A percentile compares a stretch with the other conserved stretches of the same genome.
Conservation (phyloP, 2,113 vertebrate species). For the Pterocles burchelli region DNA sequence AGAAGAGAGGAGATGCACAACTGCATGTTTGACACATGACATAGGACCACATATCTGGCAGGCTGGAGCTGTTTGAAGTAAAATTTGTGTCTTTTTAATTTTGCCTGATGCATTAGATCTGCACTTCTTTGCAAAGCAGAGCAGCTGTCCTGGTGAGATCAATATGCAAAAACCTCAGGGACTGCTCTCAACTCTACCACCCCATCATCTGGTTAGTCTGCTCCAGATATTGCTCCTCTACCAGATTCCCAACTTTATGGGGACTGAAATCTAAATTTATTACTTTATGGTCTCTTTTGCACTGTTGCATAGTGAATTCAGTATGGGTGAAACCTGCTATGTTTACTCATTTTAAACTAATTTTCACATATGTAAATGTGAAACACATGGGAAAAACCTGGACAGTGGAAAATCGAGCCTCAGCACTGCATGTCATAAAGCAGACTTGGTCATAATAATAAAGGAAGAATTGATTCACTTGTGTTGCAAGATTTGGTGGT, state of each 20-base stretch:
- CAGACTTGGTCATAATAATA: conserved; percentile 16
- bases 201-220: neutral
- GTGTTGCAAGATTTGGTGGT: neutral
- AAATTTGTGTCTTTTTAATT: neutral
- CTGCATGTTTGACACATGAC: neutral
- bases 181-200: neutral
- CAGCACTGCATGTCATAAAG: neutral
- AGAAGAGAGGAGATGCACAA: neutral
- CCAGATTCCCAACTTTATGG: neutral
- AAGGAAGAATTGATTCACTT: conserved; percentile 30
- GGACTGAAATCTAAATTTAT: neutral
- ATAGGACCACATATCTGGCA: neutral
- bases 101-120: neutral
- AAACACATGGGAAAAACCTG: neutral
- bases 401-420: neutral
- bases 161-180: neutral
- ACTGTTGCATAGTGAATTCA: neutral
- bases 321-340: neutral
- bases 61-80: neutral
- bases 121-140: neutral
- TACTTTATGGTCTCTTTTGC: neutral
- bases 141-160: neutral
- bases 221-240: neutral
- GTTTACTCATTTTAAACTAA: neutral
- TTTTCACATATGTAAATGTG: neutral